These are phyloP conservation scores for Heliocidaris tuberculata DNA, from an alignment of 35 echinoderm and acorn worm genomes.

Conservation along the genomic window DNA sequence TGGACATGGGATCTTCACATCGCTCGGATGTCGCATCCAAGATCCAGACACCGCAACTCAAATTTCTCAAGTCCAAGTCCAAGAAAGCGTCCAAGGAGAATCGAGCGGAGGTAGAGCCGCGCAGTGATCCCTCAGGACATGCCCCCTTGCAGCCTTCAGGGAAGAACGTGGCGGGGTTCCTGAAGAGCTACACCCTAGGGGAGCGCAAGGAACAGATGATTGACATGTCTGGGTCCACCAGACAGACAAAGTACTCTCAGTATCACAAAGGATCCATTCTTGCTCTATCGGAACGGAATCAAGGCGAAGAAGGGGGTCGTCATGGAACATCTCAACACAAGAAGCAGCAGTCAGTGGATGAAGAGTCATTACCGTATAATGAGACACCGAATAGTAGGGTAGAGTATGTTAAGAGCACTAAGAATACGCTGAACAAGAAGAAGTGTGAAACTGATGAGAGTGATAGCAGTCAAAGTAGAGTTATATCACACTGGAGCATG, in stretches of 20 bases:
- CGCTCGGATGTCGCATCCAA: not conserved
- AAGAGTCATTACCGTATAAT: not conserved
- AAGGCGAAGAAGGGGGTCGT: not conserved
- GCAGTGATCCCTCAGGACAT: not conserved
- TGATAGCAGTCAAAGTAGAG: conserved; percentile 22
- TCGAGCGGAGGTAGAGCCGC: not conserved
- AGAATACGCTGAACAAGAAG: conserved; percentile 7
- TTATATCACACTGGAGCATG: conserved; percentile 25
- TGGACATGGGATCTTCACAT: not conserved
- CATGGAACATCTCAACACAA: conserved; percentile 23
- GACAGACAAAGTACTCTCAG: conserved; percentile 21
- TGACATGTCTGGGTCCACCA: not conserved
- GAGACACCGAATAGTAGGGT: not conserved
- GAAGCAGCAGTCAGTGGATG: not conserved
- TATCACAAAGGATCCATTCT: conserved; percentile 34
- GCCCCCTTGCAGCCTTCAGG: not conserved
- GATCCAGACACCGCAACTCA: conserved; percentile 50
- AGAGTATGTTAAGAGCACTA: not conserved
- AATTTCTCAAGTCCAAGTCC: conserved; percentile 59
- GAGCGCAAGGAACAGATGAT: not conserved
- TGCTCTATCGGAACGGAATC: conserved; percentile 16
- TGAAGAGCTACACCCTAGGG: conserved; percentile 35
- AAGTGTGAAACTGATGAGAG: not conserved
- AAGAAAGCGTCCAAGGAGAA: not conserved
- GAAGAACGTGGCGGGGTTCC: conserved; percentile 1